Base-by-base conservation (phyloP, 2,888 invertebrate species). In the Cerceris ruficornis region DNA sequence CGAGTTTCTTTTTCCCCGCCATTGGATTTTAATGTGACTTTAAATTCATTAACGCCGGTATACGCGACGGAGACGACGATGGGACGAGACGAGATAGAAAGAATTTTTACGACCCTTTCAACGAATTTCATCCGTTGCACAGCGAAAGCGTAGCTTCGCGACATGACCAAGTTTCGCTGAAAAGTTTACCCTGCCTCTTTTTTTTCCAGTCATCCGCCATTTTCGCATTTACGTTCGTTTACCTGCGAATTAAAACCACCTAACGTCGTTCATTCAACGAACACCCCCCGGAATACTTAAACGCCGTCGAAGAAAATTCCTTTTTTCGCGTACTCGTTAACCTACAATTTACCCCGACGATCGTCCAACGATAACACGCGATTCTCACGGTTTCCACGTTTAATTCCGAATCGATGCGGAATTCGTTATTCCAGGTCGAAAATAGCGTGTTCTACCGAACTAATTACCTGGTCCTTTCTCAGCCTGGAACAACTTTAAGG, bases 311-410 rank as follows among this genome's bases (percentile, higher is more conserved):
- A 42, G 57, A 42, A 69, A 14, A 65, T 60, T 9, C 41, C 55
- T 62, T 72, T 43, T 49, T 58, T 55, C 52, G 74, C 59, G 65
- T 43, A 39, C 61, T 42, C 64, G 66, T 65, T 69, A 28, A 58
- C 6, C 42, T 69, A 41, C 14, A 55, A 49, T 52, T 77, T 65
- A 5, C 50, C 6, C 6, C 7, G n/a, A 11, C 50, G 50, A n/a
- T 2, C n/a, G n/a, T 50, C 50, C 11, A 11, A 50, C 43, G 62
- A 69, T 43, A 73, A 78, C 85, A 86, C 80, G 86, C 85, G 82
- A 85, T 84, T 69, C 80, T 55, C 76, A 73, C 82, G 84, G 84
- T 86, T 82, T 64, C n/a, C 80, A 61, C 58, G 65, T 72, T 75
- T 72, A 78, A 72, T 80, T 80, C 66, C 58, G 60, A 49, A 55